A percentile compares a stretch with the other conserved stretches of the same genome.
Evolutionary conservation across 2,113 vertebrate genomes (phyloP).

Genomic region (Cyanoramphus novaezelandiae): DNA sequence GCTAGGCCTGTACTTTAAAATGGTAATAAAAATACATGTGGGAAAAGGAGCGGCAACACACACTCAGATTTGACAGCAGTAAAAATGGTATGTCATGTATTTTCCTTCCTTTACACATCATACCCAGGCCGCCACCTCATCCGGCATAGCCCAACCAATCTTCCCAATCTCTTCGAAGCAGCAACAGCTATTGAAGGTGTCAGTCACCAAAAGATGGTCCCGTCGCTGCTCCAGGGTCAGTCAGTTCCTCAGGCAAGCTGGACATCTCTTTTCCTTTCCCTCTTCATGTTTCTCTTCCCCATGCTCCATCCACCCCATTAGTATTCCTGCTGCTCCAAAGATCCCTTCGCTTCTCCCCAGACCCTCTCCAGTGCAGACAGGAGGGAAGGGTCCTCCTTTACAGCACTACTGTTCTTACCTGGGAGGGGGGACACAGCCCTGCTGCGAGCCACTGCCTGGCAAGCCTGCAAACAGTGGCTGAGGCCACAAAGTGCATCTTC

Average conservation of each 20-base stretch:
- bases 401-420: rapidly evolving
- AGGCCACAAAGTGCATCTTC: neutral
- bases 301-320: rapidly evolving
- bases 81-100: neutral
- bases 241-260: neutral
- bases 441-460: neutral
- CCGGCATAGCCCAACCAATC: rapidly evolving
- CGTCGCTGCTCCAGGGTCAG: rapidly evolving
- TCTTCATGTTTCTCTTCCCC: rapidly evolving
- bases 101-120: neutral
- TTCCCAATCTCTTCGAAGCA: too few species aligned
- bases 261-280: too few species aligned
- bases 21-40: neutral
- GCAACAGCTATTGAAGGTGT: neutral
- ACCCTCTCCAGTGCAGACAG: neutral
- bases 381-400: neutral
- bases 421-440: neutral
- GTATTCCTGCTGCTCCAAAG: neutral
- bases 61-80: neutral
- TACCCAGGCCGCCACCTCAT: rapidly evolving
- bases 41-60: neutral
- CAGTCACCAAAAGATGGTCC: rapidly evolving
- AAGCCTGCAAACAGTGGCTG: rapidly evolving
- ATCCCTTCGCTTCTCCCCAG: rapidly evolving
- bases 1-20: neutral